phyloP scores from a whole-genome alignment of 2,888 invertebrate genomes.

The Sesia apiformis region DNA sequence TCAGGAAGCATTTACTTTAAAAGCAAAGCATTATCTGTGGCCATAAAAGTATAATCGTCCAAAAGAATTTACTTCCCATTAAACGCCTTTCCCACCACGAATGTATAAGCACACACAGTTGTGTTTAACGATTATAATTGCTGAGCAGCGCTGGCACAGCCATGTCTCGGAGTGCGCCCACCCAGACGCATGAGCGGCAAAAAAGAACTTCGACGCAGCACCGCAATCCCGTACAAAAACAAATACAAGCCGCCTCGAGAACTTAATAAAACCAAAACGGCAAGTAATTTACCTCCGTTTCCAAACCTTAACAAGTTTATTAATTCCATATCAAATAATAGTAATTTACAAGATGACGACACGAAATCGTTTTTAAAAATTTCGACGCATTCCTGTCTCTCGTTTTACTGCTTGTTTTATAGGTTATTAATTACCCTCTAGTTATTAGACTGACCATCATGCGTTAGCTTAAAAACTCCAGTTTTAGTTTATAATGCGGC shows the following conservation, averaged over 20 bases:
- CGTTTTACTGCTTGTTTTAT: constrained; percentile 40
- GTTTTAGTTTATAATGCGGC: too few species aligned
- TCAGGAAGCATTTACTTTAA: too few species aligned
- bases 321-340: constrained; percentile 71
- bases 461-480: too few species aligned
- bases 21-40: too few species aligned
- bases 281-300: constrained; percentile 63
- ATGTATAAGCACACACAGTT: constrained; percentile 15
- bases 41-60: constrained; percentile 28
- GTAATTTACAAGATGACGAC: constrained; percentile 67
- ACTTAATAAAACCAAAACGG: constrained; percentile 67
- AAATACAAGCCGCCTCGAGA: constrained; percentile 65
- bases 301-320: constrained; percentile 73
- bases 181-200: constrained; percentile 56
- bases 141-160: constrained; percentile 46
- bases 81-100: constrained; percentile 53
- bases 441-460: too few species aligned
- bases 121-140: constrained; percentile 51
- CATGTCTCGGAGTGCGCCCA: constrained; percentile 64
- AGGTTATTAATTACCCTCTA: neutral
- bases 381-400: constrained; percentile 59
- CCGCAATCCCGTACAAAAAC: constrained; percentile 58
- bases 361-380: constrained; percentile 58
- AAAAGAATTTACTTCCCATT: constrained; percentile 42
- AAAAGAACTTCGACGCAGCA: constrained; percentile 41